Base-by-base conservation (phyloP, 2,797 vertebrate species). In the Gymnothorax javanicus region DNA sequence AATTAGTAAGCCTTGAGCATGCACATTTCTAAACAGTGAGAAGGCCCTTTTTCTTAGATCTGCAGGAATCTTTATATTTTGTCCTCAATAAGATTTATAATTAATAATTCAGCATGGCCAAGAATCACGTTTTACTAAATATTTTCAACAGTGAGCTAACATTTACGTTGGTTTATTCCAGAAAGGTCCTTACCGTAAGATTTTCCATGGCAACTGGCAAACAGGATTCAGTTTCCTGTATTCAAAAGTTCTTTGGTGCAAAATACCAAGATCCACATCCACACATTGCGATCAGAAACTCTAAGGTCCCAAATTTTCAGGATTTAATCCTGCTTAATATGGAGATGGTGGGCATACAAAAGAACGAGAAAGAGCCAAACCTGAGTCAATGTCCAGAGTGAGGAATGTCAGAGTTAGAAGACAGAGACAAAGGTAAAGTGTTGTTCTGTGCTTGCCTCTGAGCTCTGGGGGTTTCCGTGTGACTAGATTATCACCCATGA, bases 111-210 rank as follows among this genome's bases (percentile, higher is more conserved):
- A 15, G 5, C 33, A 50, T 50, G 27, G 5, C 25, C 13, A 7
- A 75, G 71, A 75, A 75, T 33, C n/a, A 17, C 0, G n/a, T 50
- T 75, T 43, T 3, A 54, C 33, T n/a, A 52, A 82, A 82, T n/a
- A 54, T 17, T n/a, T 27, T 43, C 3, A 27, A 1, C 15, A 50
- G 59, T 3, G n/a, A 82, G n/a, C 23, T 17, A 50, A 23, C 17
- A 3, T 8, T 23, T 25, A n/a, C 2, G 15, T 2, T 27, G 13
- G 15, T 6, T 9, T 4, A 58, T 25, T 15, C 56, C 0, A 58
- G 3, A 83, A 85, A n/a, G 84, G 0, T 50, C 20, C 95, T 94
- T 92, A 96, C 95, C 84, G 95, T 95, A 84, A 96, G 93, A 87
- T 95, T 94, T 89, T 96, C 94, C 95, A 96, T 95, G 84, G 81